Percentiles rank a stretch among this genome's conserved stretches.
phyloP scores from a whole-genome alignment of 2,888 invertebrate species.

The Ephialtes manifestator region DNA sequence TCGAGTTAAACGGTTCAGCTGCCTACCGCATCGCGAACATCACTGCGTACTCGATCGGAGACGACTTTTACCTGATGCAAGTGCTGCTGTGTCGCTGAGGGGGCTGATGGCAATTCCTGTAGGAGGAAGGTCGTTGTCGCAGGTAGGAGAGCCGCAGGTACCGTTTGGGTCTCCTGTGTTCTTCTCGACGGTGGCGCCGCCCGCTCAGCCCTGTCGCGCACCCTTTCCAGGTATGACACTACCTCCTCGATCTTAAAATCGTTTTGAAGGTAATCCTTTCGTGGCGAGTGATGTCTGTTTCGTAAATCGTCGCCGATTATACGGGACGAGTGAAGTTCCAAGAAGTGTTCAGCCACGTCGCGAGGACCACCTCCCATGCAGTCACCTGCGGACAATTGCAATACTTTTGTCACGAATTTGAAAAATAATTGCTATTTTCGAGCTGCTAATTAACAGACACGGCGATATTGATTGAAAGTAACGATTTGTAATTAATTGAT shows the following conservation, averaged over 20 bases:
- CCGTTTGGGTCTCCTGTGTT: slow-evolving; percentile 84
- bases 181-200: slow-evolving; percentile 82
- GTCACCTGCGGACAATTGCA: slow-evolving; percentile 76
- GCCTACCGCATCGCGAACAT: slow-evolving; percentile 10
- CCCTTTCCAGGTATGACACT: slow-evolving; percentile 81
- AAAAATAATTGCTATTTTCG: no score
- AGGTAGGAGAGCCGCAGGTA: slow-evolving; percentile 80
- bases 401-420: not conserved
- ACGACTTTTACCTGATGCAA: slow-evolving; percentile 78
- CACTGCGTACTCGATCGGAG: slow-evolving; percentile 26
- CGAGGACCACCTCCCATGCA: slow-evolving; percentile 82
- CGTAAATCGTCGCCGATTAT: slow-evolving; percentile 78
- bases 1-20: no score
- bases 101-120: slow-evolving; percentile 78
- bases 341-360: slow-evolving; percentile 83
- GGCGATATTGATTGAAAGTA: no score
- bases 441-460: no score
- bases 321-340: slow-evolving; percentile 82
- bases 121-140: slow-evolving; percentile 81
- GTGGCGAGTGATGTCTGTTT: slow-evolving; percentile 74
- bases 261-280: slow-evolving; percentile 80
- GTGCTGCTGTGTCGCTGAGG: slow-evolving; percentile 77
- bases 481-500: no score
- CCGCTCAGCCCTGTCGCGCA: slow-evolving; percentile 83
- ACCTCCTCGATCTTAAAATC: slow-evolving; percentile 82